phyloP scores from a whole-genome alignment of 2,797 vertebrate genomes.

The Natrix natrix region DNA sequence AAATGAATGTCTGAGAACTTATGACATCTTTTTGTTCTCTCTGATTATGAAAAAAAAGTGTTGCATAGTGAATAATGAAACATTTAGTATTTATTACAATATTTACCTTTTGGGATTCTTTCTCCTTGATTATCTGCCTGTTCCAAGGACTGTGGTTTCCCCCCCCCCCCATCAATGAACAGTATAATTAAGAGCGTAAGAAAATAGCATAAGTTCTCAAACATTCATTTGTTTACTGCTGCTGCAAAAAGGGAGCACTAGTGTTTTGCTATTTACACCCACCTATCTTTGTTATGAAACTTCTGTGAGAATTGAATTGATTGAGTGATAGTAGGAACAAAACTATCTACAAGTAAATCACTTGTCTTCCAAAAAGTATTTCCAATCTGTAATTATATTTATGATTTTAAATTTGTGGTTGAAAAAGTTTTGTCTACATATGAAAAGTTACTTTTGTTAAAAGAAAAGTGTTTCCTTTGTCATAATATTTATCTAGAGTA shows the following conservation, averaged over 20 bases:
- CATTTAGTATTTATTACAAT: too few relatives aligned
- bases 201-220: neutral
- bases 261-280: neutral
- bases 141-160: neutral
- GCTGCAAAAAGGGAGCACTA: neutral
- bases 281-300: too few relatives aligned
- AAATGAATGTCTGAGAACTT: too few relatives aligned
- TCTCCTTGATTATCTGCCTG: neutral
- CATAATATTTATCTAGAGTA: neutral
- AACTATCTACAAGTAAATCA: neutral
- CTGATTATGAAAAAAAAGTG: too few relatives aligned
- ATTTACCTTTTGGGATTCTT: neutral
- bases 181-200: neutral
- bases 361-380: neutral
- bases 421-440: neutral
- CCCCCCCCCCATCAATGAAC: neutral
- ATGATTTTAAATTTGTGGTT: neutral
- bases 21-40: too few relatives aligned
- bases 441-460: neutral
- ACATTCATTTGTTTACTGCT: neutral
- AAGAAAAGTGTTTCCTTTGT: neutral
- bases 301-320: neutral
- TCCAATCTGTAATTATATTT: neutral
- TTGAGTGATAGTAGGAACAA: neutral
- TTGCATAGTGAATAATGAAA: too few relatives aligned